Evolutionary conservation across 1,140 invertebrate genomes (phyloP).

Genomic region (Aphelinus atriplicis): DNA sequence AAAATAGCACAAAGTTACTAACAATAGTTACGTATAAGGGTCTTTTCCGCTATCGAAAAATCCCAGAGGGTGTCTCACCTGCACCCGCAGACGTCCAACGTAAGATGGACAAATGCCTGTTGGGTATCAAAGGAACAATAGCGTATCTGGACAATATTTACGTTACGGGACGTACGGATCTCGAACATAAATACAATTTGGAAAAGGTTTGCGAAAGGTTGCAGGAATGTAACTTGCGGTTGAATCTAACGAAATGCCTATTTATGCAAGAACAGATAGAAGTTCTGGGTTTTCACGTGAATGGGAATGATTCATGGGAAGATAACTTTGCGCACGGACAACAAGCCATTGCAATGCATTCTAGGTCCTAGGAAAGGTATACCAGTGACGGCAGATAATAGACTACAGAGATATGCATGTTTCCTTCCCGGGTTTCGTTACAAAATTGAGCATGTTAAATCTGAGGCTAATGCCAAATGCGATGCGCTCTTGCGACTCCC

Average conservation of each 20-base stretch:
- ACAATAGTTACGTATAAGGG: constrained; percentile 44
- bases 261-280: constrained; percentile 53
- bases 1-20: constrained; percentile 19
- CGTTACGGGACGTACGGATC: neutral
- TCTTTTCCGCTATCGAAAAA: constrained; percentile 48
- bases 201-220: neutral
- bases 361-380: constrained; percentile 1
- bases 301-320: neutral
- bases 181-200: constrained; percentile 10
- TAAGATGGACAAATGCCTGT: constrained; percentile 56
- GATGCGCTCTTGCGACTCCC: constrained; percentile 19
- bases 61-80: constrained; percentile 48
- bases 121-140: constrained; percentile 40
- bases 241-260: constrained; percentile 3
- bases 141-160: constrained; percentile 39
- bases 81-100: constrained; percentile 60
- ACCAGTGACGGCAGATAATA: neutral
- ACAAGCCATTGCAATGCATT: constrained; percentile 1
- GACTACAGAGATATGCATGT: constrained; percentile 1
- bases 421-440: neutral
- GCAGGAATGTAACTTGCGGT: neutral
- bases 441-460: constrained; percentile 3
- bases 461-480: constrained; percentile 1
- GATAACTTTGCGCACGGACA: neutral
- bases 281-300: neutral